Evolutionary conservation across 2,113 vertebrate species (phyloP).

Genomic region (Gadus macrocephalus): DNA sequence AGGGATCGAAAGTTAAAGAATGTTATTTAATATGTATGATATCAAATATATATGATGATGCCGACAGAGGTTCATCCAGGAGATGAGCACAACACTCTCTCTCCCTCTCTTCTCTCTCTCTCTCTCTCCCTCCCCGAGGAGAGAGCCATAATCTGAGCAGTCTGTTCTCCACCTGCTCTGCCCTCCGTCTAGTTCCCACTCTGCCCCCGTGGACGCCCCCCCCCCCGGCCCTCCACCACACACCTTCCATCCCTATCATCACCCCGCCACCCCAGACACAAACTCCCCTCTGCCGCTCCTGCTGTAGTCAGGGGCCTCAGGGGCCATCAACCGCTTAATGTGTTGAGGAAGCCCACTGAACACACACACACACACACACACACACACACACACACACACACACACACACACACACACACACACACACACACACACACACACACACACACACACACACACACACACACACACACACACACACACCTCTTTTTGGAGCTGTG

Average conservation of each 20-base stretch:
- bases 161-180: constrained; percentile 68
- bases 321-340: constrained; percentile 36
- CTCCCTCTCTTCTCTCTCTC: constrained; percentile 40
- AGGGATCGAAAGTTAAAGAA: too few relatives aligned
- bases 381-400: not conserved
- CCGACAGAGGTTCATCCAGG: too few relatives aligned
- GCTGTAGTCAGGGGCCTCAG: constrained; percentile 35
- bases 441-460: constrained; percentile 17
- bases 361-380: constrained; percentile 14
- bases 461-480: constrained; percentile 5
- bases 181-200: constrained; percentile 45
- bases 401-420: constrained; percentile 19
- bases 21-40: too few relatives aligned
- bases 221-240: constrained; percentile 17
- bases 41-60: too few relatives aligned
- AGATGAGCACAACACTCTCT: constrained; percentile 10
- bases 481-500: not conserved
- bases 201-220: constrained; percentile 35
- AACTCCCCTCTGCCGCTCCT: not conserved
- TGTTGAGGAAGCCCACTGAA: constrained; percentile 25
- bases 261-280: not conserved
- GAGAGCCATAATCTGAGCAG: constrained; percentile 60
- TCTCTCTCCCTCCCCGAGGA: constrained; percentile 54
- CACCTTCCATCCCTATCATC: constrained; percentile 27
- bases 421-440: constrained; percentile 11